Evolutionary conservation across 2,113 vertebrate species (phyloP).

Genomic region (Phyllostomus hastatus): DNA sequence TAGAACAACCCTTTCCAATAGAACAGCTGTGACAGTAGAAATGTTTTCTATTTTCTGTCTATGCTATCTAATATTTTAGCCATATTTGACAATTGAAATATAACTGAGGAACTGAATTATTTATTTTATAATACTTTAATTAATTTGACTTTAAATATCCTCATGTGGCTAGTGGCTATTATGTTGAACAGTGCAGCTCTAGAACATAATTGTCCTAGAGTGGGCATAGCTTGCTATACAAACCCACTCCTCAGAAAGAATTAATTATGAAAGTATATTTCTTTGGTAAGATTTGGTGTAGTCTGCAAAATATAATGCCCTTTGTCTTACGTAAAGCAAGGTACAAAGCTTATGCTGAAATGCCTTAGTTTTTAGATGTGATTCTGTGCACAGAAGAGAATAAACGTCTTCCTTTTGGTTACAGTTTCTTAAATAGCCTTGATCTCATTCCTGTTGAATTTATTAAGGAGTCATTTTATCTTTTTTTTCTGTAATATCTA

Average conservation of each 20-base stretch:
- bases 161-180: not conserved
- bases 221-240: not conserved
- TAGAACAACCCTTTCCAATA: not conserved
- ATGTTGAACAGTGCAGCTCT: not conserved
- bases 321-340: not conserved
- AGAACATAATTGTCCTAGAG: not conserved
- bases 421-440: not conserved
- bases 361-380: not conserved
- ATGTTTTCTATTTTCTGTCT: not conserved
- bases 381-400: not conserved
- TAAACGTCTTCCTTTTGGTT: not conserved
- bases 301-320: not conserved
- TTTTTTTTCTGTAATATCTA: not conserved
- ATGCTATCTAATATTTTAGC: not conserved
- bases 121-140: constrained; percentile 4
- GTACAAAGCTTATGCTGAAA: not conserved
- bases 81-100: not conserved
- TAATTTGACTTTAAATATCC: constrained; percentile 1
- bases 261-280: constrained; percentile 13
- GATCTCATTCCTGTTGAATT: not conserved
- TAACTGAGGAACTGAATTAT: not conserved
- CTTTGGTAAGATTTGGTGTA: not conserved
- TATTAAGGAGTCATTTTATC: not conserved
- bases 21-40: not conserved
- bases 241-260: not conserved